A percentile compares a stretch with the other conserved stretches of the same genome.
These are phyloP conservation scores for Campaea margaritaria DNA, from an alignment of 2,888 invertebrate species.

Conservation along the genomic window DNA sequence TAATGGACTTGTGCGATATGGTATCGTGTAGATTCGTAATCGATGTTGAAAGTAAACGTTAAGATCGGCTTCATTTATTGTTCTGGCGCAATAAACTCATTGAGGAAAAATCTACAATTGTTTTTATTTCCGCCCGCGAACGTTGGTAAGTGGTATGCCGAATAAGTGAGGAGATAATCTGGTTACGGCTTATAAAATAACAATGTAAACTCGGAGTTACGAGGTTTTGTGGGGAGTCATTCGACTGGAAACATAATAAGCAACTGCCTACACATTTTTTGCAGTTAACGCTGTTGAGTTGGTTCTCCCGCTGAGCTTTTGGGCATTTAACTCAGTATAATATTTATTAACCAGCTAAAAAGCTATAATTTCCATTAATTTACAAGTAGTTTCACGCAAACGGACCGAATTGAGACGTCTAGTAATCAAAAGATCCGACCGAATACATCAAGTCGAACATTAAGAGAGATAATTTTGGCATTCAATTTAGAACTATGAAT, in stretches of 20 bases:
- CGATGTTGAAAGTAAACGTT: slow-evolving; percentile 86
- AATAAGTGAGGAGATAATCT: slow-evolving; percentile 57
- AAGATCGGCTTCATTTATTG: slow-evolving; percentile 85
- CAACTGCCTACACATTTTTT: slow-evolving; percentile 47
- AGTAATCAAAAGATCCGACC: slow-evolving; percentile 34
- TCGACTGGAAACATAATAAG: slow-evolving; percentile 58
- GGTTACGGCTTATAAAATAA: slow-evolving; percentile 59
- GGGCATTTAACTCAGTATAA: slow-evolving; percentile 38
- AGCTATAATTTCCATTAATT: slow-evolving; percentile 38
- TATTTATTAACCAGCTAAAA: slow-evolving; percentile 47
- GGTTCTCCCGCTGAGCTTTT: slow-evolving; percentile 38
- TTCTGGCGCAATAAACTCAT: slow-evolving; percentile 84
- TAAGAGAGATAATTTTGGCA: slow-evolving; percentile 51
- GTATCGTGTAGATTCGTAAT: slow-evolving; percentile 83
- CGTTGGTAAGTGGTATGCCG: slow-evolving; percentile 58
- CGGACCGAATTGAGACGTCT: slow-evolving; percentile 30
- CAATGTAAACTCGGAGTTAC: slow-evolving; percentile 45
- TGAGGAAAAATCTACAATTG: slow-evolving; percentile 75
- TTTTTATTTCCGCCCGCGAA: slow-evolving; percentile 68
- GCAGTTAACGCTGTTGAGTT: slow-evolving; percentile 44
- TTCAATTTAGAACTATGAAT: slow-evolving; percentile 59
- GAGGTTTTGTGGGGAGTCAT: slow-evolving; percentile 52
- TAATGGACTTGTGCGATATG: slow-evolving; percentile 75
- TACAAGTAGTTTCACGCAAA: slow-evolving; percentile 39
- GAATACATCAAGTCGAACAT: slow-evolving; percentile 42